phyloP scores from a whole-genome alignment of 2,888 invertebrate genomes.

The Myopa testacea region DNA sequence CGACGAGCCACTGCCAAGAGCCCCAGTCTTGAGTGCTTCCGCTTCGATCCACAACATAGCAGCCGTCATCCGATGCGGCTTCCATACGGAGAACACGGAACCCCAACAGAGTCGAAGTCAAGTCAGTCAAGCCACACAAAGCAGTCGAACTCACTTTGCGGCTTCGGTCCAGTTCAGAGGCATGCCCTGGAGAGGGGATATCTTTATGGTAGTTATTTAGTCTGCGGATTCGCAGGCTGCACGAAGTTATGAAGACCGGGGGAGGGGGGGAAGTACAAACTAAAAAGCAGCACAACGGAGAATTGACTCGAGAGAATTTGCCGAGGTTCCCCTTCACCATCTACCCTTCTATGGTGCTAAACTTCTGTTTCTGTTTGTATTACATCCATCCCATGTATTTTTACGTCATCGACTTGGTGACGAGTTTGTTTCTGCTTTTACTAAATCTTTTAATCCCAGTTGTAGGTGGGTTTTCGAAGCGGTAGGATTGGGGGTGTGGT shows the following conservation, averaged over 20 bases:
- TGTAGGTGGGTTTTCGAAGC: background rate
- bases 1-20: conserved; percentile 55
- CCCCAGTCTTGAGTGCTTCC: background rate
- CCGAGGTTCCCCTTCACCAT: background rate
- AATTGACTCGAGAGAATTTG: background rate
- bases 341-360: too few species aligned
- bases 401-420: too few species aligned
- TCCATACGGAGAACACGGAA: background rate
- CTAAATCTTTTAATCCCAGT: background rate
- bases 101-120: background rate
- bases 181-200: background rate
- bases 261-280: conserved; percentile 28
- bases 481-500: too few species aligned
- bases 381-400: background rate
- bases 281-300: background rate
- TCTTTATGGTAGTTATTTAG: conserved; percentile 18
- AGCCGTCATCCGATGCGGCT: background rate
- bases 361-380: background rate
- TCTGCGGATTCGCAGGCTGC: conserved; percentile 18
- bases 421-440: background rate
- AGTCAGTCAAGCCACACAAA: conserved; percentile 4
- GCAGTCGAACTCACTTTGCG: conserved; percentile 14
- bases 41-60: background rate
- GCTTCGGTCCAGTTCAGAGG: conserved; percentile 18
- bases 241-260: background rate